phyloP scores from a whole-genome alignment of 2,113 vertebrate species.

The Anhinga anhinga region DNA sequence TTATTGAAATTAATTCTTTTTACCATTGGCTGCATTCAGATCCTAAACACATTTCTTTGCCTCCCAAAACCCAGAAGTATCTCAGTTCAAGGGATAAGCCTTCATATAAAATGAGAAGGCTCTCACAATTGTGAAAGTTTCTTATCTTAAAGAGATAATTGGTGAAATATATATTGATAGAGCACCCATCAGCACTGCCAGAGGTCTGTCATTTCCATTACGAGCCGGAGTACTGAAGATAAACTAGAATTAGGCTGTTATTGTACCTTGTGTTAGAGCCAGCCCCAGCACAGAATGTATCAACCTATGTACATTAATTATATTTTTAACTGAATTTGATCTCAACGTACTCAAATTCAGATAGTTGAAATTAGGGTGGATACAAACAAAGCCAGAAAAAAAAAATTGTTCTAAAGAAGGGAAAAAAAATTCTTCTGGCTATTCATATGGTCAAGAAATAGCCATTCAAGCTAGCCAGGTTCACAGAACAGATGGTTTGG shows the following conservation, averaged over 20 bases:
- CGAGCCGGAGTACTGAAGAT: neutral
- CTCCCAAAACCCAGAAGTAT: neutral
- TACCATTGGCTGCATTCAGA: neutral
- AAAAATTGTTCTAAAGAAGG: neutral
- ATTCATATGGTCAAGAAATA: neutral
- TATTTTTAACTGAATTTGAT: neutral
- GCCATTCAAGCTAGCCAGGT: neutral
- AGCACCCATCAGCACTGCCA: neutral
- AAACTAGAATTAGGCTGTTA: neutral
- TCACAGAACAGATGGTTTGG: neutral
- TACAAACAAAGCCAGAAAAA: neutral
- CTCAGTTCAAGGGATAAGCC: neutral
- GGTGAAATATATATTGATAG: neutral
- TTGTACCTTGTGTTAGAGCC: neutral
- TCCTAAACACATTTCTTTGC: neutral
- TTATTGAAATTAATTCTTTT: neutral
- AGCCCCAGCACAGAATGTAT: neutral
- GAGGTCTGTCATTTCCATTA: neutral
- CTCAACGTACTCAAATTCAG: neutral
- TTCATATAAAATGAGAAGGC: neutral
- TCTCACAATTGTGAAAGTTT: neutral
- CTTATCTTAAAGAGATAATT: neutral
- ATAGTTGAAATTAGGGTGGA: neutral
- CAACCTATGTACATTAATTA: neutral
- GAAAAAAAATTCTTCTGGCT: neutral